Evolutionary conservation across 1,140 invertebrate species (phyloP), one percentile per base, ranked within the genome.

Genomic region (Bombus turneri): DNA sequence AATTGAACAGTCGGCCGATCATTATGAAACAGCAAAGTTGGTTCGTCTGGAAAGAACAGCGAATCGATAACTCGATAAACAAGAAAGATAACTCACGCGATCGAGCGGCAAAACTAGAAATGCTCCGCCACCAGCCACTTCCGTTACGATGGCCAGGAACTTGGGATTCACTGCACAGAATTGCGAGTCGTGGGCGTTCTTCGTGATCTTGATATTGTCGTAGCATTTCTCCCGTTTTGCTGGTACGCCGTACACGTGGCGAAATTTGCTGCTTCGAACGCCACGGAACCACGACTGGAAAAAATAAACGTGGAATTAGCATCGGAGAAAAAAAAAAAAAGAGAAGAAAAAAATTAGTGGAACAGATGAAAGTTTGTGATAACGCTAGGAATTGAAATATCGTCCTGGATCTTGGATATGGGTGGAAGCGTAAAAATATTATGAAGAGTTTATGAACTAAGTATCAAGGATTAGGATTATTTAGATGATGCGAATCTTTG

Each of bases 91-190:
- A 96, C 96, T 96, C 95, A 99, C 98, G 95, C 98, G 97, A 93
- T 98, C 97, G 64, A 99, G 95, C 5, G 98, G 98, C 86, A 99
- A 94, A 8, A 99, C 98, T 1, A 99, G 95, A 94, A 99, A 99
- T 34, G 98, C 97, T 8, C 98, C 98, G 3, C 99, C 99, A 10
- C 98, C 98, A 25, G 98, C 98, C 28, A 98, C 98, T 95, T 99
- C 98, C 3, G 98, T 99, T 62, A 99, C 98, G 81, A 99, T 96
- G 15, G 98, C 98, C 75, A 99, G 96, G 95, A 98, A 99, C 95
- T 99, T 99, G 0, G 98, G 98, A 95, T 99, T 99, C 68, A 98
- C 98, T 8, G 97, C 97, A 93, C 98, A 99, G 94, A 98, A 99
- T 91, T 98, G 97, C 62, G 98, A 98, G 92, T 99, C 98, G 95